These are phyloP conservation scores for Eurytoma adleriae DNA, from an alignment of 2,888 invertebrate genomes.

Conservation along the genomic window DNA sequence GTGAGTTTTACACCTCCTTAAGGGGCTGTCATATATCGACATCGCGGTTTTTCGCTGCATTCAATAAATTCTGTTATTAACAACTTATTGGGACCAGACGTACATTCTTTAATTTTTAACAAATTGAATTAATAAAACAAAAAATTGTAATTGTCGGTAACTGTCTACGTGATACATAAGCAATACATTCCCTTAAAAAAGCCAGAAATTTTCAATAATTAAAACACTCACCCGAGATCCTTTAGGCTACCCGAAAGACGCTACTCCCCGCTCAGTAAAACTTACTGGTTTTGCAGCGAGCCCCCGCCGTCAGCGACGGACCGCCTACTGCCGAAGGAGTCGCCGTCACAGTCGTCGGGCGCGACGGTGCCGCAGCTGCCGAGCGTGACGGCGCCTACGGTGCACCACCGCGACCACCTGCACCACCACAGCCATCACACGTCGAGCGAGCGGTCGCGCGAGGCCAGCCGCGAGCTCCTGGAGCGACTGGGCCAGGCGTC, in stretches of 20 bases:
- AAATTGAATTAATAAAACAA: no score
- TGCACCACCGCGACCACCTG: constrained; percentile 53
- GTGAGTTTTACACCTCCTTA: no score
- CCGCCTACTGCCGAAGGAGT: constrained; percentile 37
- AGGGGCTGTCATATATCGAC: no score
- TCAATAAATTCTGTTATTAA: no score
- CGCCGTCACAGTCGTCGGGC: constrained; percentile 20
- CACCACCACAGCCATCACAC: constrained; percentile 59
- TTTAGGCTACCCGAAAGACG: background rate
- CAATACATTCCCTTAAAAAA: no score
- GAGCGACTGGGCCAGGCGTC: constrained; percentile 70
- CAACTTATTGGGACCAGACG: no score
- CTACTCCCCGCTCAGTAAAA: constrained; percentile 42
- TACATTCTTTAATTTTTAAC: no score
- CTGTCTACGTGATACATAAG: no score
- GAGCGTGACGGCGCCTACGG: constrained; percentile 19
- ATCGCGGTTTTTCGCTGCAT: no score
- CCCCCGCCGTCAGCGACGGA: constrained; percentile 38
- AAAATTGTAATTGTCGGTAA: no score
- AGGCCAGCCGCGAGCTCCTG: constrained; percentile 69
- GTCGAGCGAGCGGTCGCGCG: constrained; percentile 62
- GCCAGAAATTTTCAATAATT: constrained; percentile 12
- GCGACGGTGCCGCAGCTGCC: constrained; percentile 1
- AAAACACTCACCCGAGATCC: constrained; percentile 12
- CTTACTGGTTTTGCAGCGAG: constrained; percentile 56